These are phyloP conservation scores for Autographa pulchrina DNA, from an alignment of 2,888 invertebrate genomes.

Conservation along the genomic window DNA sequence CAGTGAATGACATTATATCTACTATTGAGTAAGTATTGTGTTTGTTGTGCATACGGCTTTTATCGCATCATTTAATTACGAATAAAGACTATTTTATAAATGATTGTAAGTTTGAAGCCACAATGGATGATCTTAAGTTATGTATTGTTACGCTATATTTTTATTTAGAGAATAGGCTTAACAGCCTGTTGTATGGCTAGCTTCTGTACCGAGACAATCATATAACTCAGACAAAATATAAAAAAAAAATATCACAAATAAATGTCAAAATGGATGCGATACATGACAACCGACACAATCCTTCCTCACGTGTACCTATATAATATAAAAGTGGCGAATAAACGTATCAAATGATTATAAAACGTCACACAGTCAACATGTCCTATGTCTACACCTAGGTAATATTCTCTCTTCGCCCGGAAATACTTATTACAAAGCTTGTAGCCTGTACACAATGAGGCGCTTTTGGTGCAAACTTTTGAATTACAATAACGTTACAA, in stretches of 20 bases:
- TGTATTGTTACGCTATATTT: too few relatives aligned
- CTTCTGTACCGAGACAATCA: too few relatives aligned
- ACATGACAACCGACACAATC: constrained; percentile 38
- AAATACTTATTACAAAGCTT: constrained; percentile 66
- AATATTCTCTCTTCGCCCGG: constrained; percentile 77
- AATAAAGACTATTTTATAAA: too few relatives aligned
- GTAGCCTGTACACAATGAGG: constrained; percentile 19
- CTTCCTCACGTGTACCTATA: constrained; percentile 49
- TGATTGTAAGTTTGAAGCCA: neutral
- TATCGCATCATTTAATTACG: neutral
- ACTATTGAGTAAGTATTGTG: constrained; percentile 43
- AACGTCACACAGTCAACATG: constrained; percentile 69
- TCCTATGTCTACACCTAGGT: constrained; percentile 70
- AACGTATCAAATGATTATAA: constrained; percentile 75
- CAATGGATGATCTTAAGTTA: neutral
- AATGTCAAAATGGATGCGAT: neutral
- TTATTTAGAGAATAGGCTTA: too few relatives aligned
- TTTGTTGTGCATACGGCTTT: constrained; percentile 13
- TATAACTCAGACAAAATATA: neutral
- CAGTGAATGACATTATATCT: constrained; percentile 51
- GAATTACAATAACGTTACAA: neutral
- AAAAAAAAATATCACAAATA: neutral
- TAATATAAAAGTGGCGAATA: constrained; percentile 71
- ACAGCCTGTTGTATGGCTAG: too few relatives aligned
- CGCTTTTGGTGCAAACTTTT: constrained; percentile 30